Conservation (phyloP, 2,888 invertebrate species). For the Euplagia quadripunctaria region DNA sequence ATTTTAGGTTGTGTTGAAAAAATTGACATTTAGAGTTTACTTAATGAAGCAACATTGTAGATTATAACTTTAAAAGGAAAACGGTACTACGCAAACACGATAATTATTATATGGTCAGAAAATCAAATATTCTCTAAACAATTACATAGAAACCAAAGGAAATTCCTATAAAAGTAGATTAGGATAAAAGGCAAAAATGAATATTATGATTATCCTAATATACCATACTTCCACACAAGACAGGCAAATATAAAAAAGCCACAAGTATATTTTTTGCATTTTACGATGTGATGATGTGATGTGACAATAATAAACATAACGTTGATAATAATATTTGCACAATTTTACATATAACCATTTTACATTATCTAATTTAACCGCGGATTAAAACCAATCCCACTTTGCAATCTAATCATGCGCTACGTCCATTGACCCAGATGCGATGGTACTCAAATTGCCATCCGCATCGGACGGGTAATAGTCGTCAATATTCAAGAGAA, state of each 20-base stretch:
- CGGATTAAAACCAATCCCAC: constrained; percentile 13
- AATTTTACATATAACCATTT: background rate
- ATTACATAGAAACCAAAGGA: too few relatives aligned
- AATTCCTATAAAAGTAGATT: too few relatives aligned
- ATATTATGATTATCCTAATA: too few relatives aligned
- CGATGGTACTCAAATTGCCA: constrained; percentile 40
- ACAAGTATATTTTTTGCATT: background rate
- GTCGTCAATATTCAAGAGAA: constrained; percentile 61
- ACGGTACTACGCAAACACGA: too few relatives aligned
- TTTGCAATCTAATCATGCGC: constrained; percentile 43
- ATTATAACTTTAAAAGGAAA: background rate
- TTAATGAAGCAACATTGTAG: background rate
- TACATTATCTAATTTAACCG: constrained; percentile 13
- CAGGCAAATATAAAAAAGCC: background rate
- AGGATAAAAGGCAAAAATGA: too few relatives aligned
- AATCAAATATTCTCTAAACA: too few relatives aligned
- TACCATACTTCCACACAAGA: background rate
- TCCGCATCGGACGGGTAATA: constrained; percentile 43
- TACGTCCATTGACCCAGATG: constrained; percentile 57
- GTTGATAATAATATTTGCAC: background rate
- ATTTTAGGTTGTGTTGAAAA: background rate
- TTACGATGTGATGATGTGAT: too few relatives aligned
- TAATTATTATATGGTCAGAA: too few relatives aligned
- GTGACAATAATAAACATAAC: background rate
- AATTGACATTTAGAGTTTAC: background rate